A percentile compares a stretch with the other conserved stretches of the same genome.
Conservation (phyloP, 2,113 vertebrate genomes). For the Carassius carassius region DNA sequence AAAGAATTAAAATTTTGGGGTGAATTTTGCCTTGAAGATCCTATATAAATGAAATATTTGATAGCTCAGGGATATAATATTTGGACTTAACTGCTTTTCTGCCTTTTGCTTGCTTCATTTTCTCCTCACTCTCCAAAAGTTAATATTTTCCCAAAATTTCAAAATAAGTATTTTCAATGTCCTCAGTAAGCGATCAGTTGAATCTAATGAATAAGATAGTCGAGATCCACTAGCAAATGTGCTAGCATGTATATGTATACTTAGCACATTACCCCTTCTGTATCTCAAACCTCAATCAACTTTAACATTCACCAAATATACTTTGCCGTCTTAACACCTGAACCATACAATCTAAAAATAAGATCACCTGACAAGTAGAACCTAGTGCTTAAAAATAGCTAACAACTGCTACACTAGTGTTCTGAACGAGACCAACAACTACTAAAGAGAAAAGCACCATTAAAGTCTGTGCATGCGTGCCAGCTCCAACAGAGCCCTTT, state of each 20-base stretch:
- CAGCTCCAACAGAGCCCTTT: conserved; percentile 49
- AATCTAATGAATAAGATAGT: neutral
- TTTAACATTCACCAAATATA: conserved; percentile 8
- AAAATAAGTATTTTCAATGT: neutral
- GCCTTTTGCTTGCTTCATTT: no score
- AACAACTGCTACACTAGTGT: neutral
- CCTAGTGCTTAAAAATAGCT: conserved; percentile 15
- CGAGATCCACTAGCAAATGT: neutral
- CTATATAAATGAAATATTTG: neutral
- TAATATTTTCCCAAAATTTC: neutral
- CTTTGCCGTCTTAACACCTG: neutral
- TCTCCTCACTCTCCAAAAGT: no score
- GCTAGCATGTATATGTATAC: neutral
- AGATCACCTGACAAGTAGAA: neutral
- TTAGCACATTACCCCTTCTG: neutral
- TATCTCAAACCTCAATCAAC: neutral
- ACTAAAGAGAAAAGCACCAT: conserved; percentile 28
- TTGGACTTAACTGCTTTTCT: no score
- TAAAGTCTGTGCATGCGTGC: conserved; percentile 39
- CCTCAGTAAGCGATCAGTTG: neutral
- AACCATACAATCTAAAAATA: neutral
- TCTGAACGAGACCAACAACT: conserved; percentile 58
- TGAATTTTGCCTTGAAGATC: neutral
- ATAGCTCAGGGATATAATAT: neutral
- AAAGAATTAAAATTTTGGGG: neutral